A percentile compares a stretch with the other conserved stretches of the same genome.
These are phyloP conservation scores for Sigmodon hispidus DNA, from an alignment of 2,113 vertebrate species.

Conservation along the genomic window DNA sequence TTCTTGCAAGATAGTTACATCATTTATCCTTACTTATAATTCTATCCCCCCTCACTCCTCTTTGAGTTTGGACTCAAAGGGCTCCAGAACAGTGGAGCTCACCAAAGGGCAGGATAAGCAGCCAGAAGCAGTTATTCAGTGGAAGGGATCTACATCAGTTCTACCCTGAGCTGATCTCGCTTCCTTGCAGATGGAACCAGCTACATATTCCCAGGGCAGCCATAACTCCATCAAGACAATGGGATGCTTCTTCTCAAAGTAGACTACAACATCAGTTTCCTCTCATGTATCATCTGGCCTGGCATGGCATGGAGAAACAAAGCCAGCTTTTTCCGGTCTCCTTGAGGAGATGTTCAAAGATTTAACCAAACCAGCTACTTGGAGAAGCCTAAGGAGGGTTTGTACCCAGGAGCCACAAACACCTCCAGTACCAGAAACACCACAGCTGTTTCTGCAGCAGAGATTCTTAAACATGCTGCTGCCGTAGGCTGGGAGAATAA, in stretches of 20 bases:
- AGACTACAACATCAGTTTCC: neutral
- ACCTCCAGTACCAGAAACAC: neutral
- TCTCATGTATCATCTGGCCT: neutral
- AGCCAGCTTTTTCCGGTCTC: neutral
- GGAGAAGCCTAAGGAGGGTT: neutral
- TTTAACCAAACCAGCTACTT: neutral
- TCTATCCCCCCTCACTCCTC: neutral
- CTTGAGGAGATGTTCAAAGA: neutral
- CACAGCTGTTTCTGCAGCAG: neutral
- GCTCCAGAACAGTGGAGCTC: neutral
- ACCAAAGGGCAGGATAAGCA: neutral
- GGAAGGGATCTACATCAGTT: too few species aligned
- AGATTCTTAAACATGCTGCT: neutral
- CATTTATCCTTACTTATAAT: neutral
- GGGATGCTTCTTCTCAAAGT: neutral
- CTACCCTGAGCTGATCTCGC: neutral
- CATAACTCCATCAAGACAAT: fast-evolving
- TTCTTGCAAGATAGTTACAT: neutral
- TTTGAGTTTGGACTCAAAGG: neutral
- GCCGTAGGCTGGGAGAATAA: neutral
- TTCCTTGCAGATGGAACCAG: neutral
- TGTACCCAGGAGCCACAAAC: neutral
- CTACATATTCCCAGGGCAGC: fast-evolving
- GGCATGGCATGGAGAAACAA: fast-evolving
- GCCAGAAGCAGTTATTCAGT: neutral